Percentiles rank a stretch among this genome's conserved stretches.
Evolutionary conservation across 2,888 invertebrate genomes (phyloP).

Genomic region (Nymphalis urticae): DNA sequence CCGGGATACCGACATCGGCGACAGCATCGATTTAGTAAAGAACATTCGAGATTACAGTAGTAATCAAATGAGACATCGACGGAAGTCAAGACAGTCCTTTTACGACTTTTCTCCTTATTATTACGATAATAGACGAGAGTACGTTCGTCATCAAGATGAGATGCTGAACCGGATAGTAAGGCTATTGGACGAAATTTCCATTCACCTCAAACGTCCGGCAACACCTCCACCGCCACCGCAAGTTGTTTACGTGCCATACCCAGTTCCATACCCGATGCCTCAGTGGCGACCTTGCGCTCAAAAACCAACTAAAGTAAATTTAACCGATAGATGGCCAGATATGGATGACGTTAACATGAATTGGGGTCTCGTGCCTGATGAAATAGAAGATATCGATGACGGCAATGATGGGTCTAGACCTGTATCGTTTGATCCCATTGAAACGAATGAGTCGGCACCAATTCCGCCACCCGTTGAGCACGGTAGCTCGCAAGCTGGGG

Average conservation of each 20-base stretch:
- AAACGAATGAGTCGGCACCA: constrained; percentile 37
- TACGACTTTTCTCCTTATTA: constrained; percentile 56
- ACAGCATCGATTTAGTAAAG: constrained; percentile 40
- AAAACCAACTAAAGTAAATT: constrained; percentile 11
- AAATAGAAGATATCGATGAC: constrained; percentile 43
- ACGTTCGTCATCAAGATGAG: constrained; percentile 52
- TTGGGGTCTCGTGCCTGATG: constrained; percentile 55
- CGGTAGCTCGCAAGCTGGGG: constrained; percentile 49
- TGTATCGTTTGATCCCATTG: constrained; percentile 55
- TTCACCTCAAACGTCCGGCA: constrained; percentile 50
- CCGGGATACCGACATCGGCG: constrained; percentile 41
- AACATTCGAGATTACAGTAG: constrained; percentile 42
- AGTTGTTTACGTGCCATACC: constrained; percentile 64
- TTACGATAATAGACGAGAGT: constrained; percentile 52
- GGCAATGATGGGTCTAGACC: constrained; percentile 58
- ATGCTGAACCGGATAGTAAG: constrained; percentile 55
- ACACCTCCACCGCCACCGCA: constrained; percentile 56
- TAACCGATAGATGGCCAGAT: constrained; percentile 42
- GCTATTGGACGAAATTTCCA: constrained; percentile 61
- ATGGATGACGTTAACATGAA: constrained; percentile 61
- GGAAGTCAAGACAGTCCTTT: constrained; percentile 58
- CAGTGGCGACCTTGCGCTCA: constrained; percentile 29
- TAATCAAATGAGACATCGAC: constrained; percentile 51
- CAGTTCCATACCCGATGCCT: constrained; percentile 54
- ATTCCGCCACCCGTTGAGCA: constrained; percentile 52